A percentile compares a stretch with the other conserved stretches of the same genome.
These are phyloP conservation scores for Trileptium ribeirensis DNA, from an alignment of 2,888 invertebrate genomes.

Conservation along the genomic window DNA sequence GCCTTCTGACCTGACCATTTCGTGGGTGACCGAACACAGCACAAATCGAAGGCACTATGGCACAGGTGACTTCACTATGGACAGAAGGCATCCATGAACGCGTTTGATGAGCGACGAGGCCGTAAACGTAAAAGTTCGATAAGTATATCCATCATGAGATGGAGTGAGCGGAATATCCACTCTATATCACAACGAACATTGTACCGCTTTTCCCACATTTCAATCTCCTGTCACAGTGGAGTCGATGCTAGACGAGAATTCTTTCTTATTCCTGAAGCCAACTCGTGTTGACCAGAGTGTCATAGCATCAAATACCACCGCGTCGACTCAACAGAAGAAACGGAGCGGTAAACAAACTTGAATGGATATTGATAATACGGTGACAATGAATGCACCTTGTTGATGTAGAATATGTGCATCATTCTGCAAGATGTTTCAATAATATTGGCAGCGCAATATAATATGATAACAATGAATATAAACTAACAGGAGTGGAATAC, in stretches of 20 bases:
- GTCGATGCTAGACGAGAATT: no score
- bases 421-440: no score
- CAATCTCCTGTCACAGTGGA: no score
- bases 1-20: background rate
- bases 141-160: background rate
- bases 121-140: background rate
- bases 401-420: background rate
- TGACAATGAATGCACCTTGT: background rate
- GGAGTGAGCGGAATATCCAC: background rate
- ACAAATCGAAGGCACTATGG: background rate
- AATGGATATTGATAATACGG: background rate
- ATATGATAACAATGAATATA: no score
- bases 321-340: background rate
- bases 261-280: no score
- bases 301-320: background rate
- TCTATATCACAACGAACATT: background rate
- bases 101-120: background rate
- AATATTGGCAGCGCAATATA: no score
- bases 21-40: background rate
- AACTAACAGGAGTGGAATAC: no score
- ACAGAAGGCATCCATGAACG: background rate
- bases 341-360: background rate
- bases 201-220: background rate
- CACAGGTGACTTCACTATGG: no score
- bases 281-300: background rate